Conservation (phyloP, 2,797 vertebrate genomes). For the Poecilia gillii region DNA sequence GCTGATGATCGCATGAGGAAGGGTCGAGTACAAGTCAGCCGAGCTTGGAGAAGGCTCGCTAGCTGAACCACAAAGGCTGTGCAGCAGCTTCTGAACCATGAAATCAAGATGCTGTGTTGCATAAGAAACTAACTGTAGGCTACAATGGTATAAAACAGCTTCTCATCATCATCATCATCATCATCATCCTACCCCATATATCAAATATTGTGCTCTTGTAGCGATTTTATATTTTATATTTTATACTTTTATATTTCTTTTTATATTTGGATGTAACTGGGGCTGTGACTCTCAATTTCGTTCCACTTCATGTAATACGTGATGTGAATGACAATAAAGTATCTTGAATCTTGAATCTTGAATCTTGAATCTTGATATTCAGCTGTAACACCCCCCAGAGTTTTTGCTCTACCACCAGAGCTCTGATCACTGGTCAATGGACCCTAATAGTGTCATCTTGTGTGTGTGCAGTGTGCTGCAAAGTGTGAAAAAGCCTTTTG, state of each 20-base stretch:
- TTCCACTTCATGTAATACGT: too few species aligned
- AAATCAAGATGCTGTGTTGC: constrained; percentile 21
- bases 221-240: too few species aligned
- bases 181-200: not conserved
- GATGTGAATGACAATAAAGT: too few species aligned
- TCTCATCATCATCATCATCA: too few species aligned
- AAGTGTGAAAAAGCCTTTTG: constrained; percentile 17
- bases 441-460: not conserved
- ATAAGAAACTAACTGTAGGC: not conserved
- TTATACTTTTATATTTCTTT: too few species aligned
- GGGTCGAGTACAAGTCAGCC: not conserved
- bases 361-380: too few species aligned
- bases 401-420: not conserved
- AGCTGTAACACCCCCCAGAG: not conserved
- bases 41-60: not conserved
- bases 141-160: not conserved
- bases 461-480: constrained; percentile 33
- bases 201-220: too few species aligned
- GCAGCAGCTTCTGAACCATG: constrained; percentile 15
- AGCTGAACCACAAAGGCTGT: constrained; percentile 2
- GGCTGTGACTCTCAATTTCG: too few species aligned
- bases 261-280: too few species aligned
- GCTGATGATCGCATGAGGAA: not conserved
- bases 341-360: too few species aligned
- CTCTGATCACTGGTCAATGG: not conserved